A percentile compares a stretch with the other conserved stretches of the same genome.
phyloP scores from a whole-genome alignment of 2,888 invertebrate species.

The Andrena hattorfiana region DNA sequence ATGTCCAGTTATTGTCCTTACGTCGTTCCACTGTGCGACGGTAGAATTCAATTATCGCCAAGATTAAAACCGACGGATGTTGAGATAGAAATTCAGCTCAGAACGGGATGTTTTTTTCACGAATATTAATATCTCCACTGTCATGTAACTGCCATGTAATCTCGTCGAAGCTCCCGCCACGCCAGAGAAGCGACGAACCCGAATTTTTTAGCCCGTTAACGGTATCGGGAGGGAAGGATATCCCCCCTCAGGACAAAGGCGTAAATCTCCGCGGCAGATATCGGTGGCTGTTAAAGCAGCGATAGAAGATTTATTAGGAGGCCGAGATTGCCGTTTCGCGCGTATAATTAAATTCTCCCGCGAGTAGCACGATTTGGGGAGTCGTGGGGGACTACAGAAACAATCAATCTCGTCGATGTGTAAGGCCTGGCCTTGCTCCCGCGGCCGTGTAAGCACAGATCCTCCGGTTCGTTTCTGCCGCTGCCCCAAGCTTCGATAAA shows the following conservation, averaged over 20 bases:
- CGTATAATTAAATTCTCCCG: conserved; percentile 68
- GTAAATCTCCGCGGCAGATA: conserved; percentile 39
- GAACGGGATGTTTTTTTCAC: too few species aligned
- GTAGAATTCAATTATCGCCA: neutral
- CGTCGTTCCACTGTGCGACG: too few species aligned
- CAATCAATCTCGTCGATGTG: conserved; percentile 62
- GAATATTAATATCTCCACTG: too few species aligned
- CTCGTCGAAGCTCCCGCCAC: too few species aligned
- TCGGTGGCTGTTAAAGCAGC: conserved; percentile 29
- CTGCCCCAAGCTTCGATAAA: conserved; percentile 35
- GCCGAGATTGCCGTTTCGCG: conserved; percentile 34
- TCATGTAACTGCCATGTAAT: too few species aligned
- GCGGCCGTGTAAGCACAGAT: conserved; percentile 30
- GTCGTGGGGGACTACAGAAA: conserved; percentile 33
- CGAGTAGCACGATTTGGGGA: conserved; percentile 65
- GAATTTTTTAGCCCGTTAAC: neutral
- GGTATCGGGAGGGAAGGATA: neutral
- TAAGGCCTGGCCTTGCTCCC: neutral
- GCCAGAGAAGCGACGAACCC: too few species aligned
- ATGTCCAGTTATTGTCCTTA: too few species aligned
- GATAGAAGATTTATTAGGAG: conserved; percentile 42
- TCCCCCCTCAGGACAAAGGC: conserved; percentile 15
- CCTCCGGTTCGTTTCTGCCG: conserved; percentile 24
- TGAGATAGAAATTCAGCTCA: too few species aligned
- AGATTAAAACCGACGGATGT: too few species aligned